Conservation (phyloP, 2,113 vertebrate genomes). For the Pygoscelis adeliae region DNA sequence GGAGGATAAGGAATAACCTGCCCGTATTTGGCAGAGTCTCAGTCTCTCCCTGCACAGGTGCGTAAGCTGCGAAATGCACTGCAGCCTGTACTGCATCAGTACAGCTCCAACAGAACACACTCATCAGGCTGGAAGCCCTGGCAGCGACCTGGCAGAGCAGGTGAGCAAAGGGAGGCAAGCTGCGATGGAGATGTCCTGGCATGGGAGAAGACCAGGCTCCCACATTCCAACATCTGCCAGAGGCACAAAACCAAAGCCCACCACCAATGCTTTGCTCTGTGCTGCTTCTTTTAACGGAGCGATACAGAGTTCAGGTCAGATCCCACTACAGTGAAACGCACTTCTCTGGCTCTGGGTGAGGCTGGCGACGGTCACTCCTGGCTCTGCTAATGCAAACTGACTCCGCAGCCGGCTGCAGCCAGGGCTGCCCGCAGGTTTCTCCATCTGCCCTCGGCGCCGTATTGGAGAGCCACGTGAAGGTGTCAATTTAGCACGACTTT, state of each 20-base stretch:
- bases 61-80: neutral
- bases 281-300: neutral
- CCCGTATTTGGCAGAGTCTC: no score
- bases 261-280: neutral
- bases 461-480: neutral
- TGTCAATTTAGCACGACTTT: neutral
- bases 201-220: neutral
- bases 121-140: no score
- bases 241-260: neutral
- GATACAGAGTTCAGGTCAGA: neutral
- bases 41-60: fast-evolving
- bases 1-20: neutral
- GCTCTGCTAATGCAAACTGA: neutral
- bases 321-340: neutral
- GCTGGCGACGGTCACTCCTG: neutral
- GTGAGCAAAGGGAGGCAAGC: neutral
- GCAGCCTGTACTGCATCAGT: neutral
- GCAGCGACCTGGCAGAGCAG: neutral
- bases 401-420: neutral
- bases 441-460: neutral
- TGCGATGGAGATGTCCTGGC: neutral
- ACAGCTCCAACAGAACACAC: neutral
- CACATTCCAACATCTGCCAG: neutral
- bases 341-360: neutral
- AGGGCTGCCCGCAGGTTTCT: neutral